Evolutionary conservation across 2,797 vertebrate species (phyloP), one percentile per base, ranked within the genome.

Genomic region (Molossus molossus): DNA sequence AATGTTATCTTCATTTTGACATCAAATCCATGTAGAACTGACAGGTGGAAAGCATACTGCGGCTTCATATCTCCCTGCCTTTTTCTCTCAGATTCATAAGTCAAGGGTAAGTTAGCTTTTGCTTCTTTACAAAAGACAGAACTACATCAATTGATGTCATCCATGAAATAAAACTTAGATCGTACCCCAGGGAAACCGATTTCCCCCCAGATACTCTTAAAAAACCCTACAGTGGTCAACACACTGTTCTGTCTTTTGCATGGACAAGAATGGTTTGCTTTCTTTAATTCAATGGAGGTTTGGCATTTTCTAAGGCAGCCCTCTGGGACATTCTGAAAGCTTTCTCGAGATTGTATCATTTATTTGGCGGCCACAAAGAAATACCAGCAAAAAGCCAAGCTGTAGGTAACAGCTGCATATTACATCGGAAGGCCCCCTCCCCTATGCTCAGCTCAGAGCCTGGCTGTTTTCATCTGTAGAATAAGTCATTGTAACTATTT

Each of bases 271-370:
- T 96, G 82, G 70, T 55, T 95, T 96, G 90, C 94, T 92, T 95
- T 95, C 64, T 86, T 94, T 60, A 94, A 94, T 96, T 95, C 91
- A 95, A 73, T 17, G 72, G 92, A 94, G 81, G 94, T 95, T 96
- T 95, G 65, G 15, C 55, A 81, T 95, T 97, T 95, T 95, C 73
- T 83, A 96, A 94, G 85, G 50, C 79, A 94, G 58, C 62, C 91
- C 70, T 91, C 75, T 29, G 91, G 92, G 94, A 83, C 48, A 87
- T 89, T 95, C 80, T 92, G 65, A 97, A 97, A 95, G 94, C 90
- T 95, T 97, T 94, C 93, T 96, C 88, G 84, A 95, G 86, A 97
- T 72, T 76, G 69, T 90, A 95, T 96, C 96, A 94, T 95, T 95
- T 96, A 96, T 96, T 94, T 96, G 60, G 87, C 83, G 94, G 82